A percentile compares a stretch with the other conserved stretches of the same genome.
phyloP scores from a whole-genome alignment of 2,113 vertebrate genomes.

The Crypturellus undulatus region DNA sequence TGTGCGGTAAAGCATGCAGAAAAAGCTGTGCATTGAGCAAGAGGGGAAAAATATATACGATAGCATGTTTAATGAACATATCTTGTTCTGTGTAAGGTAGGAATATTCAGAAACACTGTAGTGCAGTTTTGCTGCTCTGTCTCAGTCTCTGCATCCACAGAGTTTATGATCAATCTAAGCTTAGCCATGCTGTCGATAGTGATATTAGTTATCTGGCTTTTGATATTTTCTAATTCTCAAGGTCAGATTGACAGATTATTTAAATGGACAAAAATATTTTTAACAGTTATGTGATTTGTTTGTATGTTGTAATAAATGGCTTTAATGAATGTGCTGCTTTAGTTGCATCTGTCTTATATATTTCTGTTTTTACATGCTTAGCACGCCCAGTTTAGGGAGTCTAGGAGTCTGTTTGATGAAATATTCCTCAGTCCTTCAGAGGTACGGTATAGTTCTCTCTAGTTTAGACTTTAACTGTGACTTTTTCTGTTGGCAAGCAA shows the following conservation, averaged over 20 bases:
- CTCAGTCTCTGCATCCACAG: not conserved
- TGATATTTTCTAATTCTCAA: not conserved
- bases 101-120: not conserved
- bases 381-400: conserved; percentile 81
- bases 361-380: conserved; percentile 81
- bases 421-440: conserved; percentile 80
- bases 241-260: not conserved
- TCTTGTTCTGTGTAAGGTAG: not conserved
- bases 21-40: not conserved
- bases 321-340: conserved; percentile 70
- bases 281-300: conserved; percentile 45
- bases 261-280: not conserved
- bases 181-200: not conserved
- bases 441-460: conserved; percentile 79
- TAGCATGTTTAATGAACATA: not conserved
- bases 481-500: conserved; percentile 54
- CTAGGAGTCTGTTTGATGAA: conserved; percentile 84
- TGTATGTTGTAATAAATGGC: conserved; percentile 67
- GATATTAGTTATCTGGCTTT: not conserved
- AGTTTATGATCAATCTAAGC: not conserved
- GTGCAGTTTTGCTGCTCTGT: not conserved
- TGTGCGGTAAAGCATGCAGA: not conserved
- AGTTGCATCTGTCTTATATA: conserved; percentile 76
- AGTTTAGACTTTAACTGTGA: conserved; percentile 72
- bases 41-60: not conserved